Conservation (phyloP, 2,888 invertebrate genomes). For the Pecten maximus region DNA sequence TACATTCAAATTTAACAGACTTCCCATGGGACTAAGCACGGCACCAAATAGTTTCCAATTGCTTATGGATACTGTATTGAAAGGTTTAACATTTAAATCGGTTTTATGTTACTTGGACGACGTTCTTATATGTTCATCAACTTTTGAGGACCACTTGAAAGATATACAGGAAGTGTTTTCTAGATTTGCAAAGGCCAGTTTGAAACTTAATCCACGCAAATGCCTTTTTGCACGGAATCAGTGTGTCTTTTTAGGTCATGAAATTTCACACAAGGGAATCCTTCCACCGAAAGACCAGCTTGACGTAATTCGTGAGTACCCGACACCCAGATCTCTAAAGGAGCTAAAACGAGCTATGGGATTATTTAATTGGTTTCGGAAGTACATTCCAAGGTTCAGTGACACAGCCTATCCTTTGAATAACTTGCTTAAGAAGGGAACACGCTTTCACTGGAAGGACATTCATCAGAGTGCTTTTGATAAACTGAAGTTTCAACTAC, state of each 20-base stretch:
- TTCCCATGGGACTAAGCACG: constrained; percentile 28
- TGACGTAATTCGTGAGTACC: constrained; percentile 48
- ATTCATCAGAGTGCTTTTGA: constrained; percentile 40
- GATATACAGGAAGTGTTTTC: neutral
- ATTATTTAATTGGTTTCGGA: constrained; percentile 58
- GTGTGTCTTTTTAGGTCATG: constrained; percentile 54
- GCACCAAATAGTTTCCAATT: constrained; percentile 30
- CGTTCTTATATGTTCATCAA: neutral
- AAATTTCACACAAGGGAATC: constrained; percentile 44
- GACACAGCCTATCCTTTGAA: constrained; percentile 34
- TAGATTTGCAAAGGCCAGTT: neutral
- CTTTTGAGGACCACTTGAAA: neutral
- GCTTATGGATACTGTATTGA: constrained; percentile 30
- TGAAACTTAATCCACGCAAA: neutral
- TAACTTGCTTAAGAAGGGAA: constrained; percentile 39
- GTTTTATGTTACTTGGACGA: constrained; percentile 43
- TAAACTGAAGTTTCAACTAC: constrained; percentile 30
- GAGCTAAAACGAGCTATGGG: constrained; percentile 52
- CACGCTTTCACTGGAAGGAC: constrained; percentile 47
- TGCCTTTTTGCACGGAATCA: neutral
- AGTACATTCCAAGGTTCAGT: constrained; percentile 51
- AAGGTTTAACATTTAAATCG: constrained; percentile 43
- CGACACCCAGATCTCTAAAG: constrained; percentile 41
- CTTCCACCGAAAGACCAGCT: constrained; percentile 42
- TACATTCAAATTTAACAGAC: neutral